These are phyloP conservation scores for Isurus oxyrinchus DNA, from an alignment of 2,113 vertebrate genomes.

Conservation along the genomic window DNA sequence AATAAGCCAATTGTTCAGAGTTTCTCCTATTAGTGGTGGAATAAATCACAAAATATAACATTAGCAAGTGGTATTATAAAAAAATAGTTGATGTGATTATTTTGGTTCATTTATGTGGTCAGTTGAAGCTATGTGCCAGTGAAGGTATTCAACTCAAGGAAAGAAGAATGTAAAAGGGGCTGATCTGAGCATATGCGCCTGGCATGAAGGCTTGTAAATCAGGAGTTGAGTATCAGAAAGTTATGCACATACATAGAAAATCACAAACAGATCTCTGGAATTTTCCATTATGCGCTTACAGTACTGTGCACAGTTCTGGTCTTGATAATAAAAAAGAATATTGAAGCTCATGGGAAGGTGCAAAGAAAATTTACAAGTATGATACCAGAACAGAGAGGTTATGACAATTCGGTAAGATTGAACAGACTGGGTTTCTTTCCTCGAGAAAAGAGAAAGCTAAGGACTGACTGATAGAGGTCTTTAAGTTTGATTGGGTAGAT, in stretches of 20 bases:
- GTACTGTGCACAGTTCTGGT: background rate
- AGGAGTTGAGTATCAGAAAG: background rate
- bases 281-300: background rate
- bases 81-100: background rate
- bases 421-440: background rate
- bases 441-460: background rate
- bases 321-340: background rate
- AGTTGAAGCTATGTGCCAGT: background rate
- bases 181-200: background rate
- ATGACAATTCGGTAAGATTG: background rate
- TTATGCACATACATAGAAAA: background rate
- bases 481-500: background rate
- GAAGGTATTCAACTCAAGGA: background rate
- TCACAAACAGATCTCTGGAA: background rate
- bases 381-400: background rate
- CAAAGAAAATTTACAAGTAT: no score
- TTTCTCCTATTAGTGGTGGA: background rate
- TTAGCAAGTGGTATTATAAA: background rate
- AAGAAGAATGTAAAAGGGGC: background rate
- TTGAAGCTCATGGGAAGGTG: background rate
- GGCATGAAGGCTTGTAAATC: background rate
- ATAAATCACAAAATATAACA: background rate
- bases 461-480: background rate
- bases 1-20: background rate
- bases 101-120: background rate